Evolutionary conservation across 2,797 vertebrate genomes (phyloP).

Genomic region (Octomys mimax): DNA sequence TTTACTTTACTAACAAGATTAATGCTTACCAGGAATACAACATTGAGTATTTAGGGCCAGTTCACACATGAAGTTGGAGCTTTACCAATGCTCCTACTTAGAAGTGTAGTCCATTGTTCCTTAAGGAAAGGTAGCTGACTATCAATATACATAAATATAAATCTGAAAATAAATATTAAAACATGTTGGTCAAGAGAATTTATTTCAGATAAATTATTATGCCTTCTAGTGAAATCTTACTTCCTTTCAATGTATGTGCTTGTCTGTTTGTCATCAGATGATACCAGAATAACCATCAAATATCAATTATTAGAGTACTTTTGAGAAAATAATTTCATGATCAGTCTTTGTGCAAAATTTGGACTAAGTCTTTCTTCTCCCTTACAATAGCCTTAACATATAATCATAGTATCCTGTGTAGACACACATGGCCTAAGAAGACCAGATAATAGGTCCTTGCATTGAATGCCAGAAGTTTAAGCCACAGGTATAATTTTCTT

Average conservation of each 20-base stretch:
- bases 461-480: conserved; percentile 29
- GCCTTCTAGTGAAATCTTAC: not conserved
- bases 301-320: conserved; percentile 13
- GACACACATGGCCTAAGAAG: not conserved
- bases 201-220: not conserved
- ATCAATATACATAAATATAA: conserved; percentile 36
- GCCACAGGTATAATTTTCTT: not conserved
- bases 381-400: conserved; percentile 35
- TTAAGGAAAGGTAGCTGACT: conserved; percentile 28
- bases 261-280: not conserved
- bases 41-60: conserved; percentile 52
- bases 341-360: conserved; percentile 6
- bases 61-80: conserved; percentile 36
- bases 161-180: conserved; percentile 54
- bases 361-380: not conserved
- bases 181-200: conserved; percentile 3
- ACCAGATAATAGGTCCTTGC: not conserved
- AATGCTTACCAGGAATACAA: not conserved
- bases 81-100: conserved; percentile 13
- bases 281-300: not conserved
- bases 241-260: not conserved
- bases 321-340: conserved; percentile 57
- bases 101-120: not conserved
- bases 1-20: conserved; percentile 70
- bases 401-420: conserved; percentile 9